Evolutionary conservation across 2,113 vertebrate species (phyloP).

Genomic region (Panthera tigris): DNA sequence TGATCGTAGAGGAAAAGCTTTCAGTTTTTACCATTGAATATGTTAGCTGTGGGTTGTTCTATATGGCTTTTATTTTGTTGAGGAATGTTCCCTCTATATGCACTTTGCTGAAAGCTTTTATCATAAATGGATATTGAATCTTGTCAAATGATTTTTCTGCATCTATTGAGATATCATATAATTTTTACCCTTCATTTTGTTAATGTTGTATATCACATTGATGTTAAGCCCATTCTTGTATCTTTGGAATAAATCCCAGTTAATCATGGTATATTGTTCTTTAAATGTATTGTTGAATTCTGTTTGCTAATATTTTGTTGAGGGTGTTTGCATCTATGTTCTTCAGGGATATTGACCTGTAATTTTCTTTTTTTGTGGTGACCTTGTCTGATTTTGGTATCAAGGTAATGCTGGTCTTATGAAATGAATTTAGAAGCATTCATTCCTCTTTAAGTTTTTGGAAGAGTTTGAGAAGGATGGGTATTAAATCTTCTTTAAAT

Average conservation of each 20-base stretch:
- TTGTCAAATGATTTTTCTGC: not conserved
- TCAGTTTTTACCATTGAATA: not conserved
- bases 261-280: not conserved
- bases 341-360: not conserved
- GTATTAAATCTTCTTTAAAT: not conserved
- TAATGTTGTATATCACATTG: not conserved
- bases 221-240: not conserved
- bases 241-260: not conserved
- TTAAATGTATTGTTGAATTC: not conserved
- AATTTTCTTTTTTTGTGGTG: not conserved
- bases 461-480: not conserved
- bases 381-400: not conserved
- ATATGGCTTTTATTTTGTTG: not conserved
- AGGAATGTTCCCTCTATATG: not conserved
- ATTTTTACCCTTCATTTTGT: not conserved
- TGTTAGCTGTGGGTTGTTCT: not conserved
- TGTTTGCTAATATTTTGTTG: not conserved
- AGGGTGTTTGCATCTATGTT: not conserved
- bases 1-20: not conserved
- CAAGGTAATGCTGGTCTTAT: not conserved
- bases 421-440: not conserved
- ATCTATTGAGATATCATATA: not conserved
- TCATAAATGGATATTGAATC: not conserved
- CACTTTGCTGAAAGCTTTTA: not conserved
- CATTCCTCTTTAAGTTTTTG: not conserved